These are phyloP conservation scores for Emydoidea blandingii DNA, from an alignment of 2,797 vertebrate genomes.

Conservation along the genomic window DNA sequence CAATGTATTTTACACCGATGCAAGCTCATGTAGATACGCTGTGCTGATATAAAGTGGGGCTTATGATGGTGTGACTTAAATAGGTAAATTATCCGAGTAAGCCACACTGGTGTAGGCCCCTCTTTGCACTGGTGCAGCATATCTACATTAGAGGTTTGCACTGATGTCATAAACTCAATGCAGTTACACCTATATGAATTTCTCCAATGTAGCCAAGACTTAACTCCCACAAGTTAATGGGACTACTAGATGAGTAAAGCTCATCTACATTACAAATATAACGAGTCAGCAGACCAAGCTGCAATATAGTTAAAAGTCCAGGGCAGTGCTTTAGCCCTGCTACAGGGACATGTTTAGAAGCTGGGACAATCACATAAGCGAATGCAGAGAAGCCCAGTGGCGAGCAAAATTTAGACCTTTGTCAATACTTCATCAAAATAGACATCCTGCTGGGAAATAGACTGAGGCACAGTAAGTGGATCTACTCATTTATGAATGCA, in stretches of 20 bases:
- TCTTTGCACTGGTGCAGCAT: background rate
- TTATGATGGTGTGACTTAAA: background rate
- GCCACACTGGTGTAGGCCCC: background rate
- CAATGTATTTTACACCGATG: accelerated
- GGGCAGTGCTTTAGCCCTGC: background rate
- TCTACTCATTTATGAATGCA: background rate
- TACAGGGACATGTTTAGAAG: background rate
- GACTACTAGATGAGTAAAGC: background rate
- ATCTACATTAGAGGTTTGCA: background rate
- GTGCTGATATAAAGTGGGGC: accelerated
- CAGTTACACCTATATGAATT: background rate
- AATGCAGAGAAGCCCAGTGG: background rate
- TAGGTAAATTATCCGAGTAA: background rate
- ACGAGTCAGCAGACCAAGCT: background rate
- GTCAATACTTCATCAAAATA: background rate
- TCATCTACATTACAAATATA: background rate
- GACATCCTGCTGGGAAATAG: background rate
- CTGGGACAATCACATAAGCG: background rate
- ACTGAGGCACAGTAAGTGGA: background rate
- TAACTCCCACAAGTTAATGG: background rate
- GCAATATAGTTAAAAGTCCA: background rate
- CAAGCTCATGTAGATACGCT: background rate
- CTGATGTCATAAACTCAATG: background rate
- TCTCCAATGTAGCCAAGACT: background rate
- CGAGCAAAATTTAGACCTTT: background rate